phyloP scores from a whole-genome alignment of 2,113 vertebrate species.

The Chamaetylas fuelleborni region DNA sequence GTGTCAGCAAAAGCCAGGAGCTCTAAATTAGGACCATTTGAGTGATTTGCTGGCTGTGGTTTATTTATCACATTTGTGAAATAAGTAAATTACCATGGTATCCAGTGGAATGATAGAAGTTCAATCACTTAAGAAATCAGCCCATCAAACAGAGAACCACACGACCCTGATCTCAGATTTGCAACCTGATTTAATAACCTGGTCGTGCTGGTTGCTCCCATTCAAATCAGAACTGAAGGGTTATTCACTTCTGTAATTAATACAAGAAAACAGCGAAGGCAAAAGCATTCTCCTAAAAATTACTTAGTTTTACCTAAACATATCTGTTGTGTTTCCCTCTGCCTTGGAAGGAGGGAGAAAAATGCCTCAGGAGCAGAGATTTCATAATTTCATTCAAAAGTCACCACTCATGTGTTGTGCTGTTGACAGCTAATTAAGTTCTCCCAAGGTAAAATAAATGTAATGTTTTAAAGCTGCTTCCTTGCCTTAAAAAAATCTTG shows the following conservation, averaged over 20 bases:
- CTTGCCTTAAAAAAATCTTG: constrained; percentile 23
- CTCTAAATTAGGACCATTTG: background rate
- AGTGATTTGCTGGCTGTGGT: constrained; percentile 2
- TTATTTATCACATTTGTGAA: constrained; percentile 26
- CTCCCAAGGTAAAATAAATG: constrained; percentile 73
- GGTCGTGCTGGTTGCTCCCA: background rate
- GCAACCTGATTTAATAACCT: constrained; percentile 12
- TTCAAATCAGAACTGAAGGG: constrained; percentile 37
- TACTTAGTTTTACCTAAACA: constrained; percentile 43
- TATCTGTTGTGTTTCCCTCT: constrained; percentile 45
- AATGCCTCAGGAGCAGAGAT: constrained; percentile 58
- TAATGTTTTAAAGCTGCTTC: background rate
- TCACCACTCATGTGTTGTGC: constrained; percentile 53
- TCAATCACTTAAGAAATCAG: constrained; percentile 57
- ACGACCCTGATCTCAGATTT: background rate
- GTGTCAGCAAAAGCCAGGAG: background rate
- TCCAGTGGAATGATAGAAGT: constrained; percentile 32
- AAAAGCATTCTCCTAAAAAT: constrained; percentile 59
- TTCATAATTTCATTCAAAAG: constrained; percentile 70
- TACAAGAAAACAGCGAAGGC: constrained; percentile 30
- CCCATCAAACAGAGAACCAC: constrained; percentile 29
- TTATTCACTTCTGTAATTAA: constrained; percentile 63
- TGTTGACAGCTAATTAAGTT: constrained; percentile 76
- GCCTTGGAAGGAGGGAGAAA: constrained; percentile 45
- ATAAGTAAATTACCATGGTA: constrained; percentile 37